Base-by-base conservation (phyloP, 2,888 invertebrate species). In the Dromius quadrimaculatus region DNA sequence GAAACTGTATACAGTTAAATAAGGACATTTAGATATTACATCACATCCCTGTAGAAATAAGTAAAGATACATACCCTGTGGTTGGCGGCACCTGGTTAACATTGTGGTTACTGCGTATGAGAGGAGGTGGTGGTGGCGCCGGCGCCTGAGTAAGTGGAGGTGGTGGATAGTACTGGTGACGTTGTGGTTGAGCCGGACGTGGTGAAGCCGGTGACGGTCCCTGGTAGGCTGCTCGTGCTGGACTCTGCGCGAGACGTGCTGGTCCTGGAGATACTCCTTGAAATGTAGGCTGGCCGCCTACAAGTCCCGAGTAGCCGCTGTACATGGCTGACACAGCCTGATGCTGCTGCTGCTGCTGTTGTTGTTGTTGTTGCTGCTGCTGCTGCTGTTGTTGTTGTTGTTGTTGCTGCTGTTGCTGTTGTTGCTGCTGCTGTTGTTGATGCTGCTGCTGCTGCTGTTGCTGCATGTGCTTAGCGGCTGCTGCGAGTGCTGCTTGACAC, bases 281-380 rank as follows among this genome's bases (percentile, higher is more conserved):
- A 74, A 81, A 83, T 15, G 83, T 78, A 19, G 84, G 80, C 73
- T 83, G 83, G 23, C 82, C 82, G 50, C 82, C 81, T 43, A 82
- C 82, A n/a, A 84, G 79, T 4, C 84, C 83, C 11, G 82, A 77
- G 82, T 84, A 84, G 11, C 83, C 83, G 71, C 83, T 83, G 47
- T 81, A 80, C 47, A 82, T 79, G 11, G 81, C 78, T 71, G 81
- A 83, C 28, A 81, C 81, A 22, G 79, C 75, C 65, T n/a, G 32
- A 34, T 43, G 43, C 41, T 59, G 73, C 75, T 66, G 74, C 72
- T 72, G 73, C 72, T 41, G 69, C 73, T 74, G 75, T 70, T 75
- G 75, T 70, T 73, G 75, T 73, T 75, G 83, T 72, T 81, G 84
- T 74, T 78, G 77, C 75, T 70, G 78, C 73, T 36, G 81, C 77